Evolutionary conservation across 2,797 vertebrate species (phyloP), one percentile per base, ranked within the genome.

Genomic region (Artibeus jamaicensis): DNA sequence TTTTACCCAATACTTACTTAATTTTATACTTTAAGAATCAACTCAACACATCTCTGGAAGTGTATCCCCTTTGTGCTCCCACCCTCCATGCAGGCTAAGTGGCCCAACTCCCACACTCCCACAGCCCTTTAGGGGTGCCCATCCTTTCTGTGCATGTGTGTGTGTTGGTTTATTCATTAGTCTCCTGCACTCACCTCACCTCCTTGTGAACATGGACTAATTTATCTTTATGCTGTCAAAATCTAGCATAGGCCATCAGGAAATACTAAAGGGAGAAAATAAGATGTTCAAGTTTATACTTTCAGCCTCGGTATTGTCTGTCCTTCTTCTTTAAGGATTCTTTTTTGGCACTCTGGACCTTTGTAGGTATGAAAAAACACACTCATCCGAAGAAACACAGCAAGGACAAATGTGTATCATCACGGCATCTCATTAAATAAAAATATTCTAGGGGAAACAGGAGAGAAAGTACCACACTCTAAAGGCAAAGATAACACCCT

Each of bases 381-480:
- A 73, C 59, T 85, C 44, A 94, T 65, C 9, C 11, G 4, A 85
- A 87, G 34, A 77, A 48, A 89, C 44, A 79, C 44, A 94, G 84
- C 62, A 62, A 86, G 77, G 2, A 18, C 92, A 29, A 91, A 34
- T 82, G 88, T 44, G 44, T 62, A 74, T 57, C 62, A 74, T 57
- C 62, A 55, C n/a, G 85, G 67, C 55, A 93, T 78, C 37, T 93
- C 46, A 96, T 89, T 84, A 94, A 93, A 48, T 42, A 71, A 93
- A 95, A 94, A 89, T 85, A 87, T 92, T 59, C 92, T 86, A 48
- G 88, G 46, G 37, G 48, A 89, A 95, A 94, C 88, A 86, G 86
- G 29, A 94, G 37, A 92, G 46, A 93, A 84, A 85, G 57, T 81
- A 77, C 10, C 18, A 1, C 10, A 89, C 90, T 91, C 74, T 26